Conservation (phyloP, 2,113 vertebrate genomes). For the Bufo bufo region DNA sequence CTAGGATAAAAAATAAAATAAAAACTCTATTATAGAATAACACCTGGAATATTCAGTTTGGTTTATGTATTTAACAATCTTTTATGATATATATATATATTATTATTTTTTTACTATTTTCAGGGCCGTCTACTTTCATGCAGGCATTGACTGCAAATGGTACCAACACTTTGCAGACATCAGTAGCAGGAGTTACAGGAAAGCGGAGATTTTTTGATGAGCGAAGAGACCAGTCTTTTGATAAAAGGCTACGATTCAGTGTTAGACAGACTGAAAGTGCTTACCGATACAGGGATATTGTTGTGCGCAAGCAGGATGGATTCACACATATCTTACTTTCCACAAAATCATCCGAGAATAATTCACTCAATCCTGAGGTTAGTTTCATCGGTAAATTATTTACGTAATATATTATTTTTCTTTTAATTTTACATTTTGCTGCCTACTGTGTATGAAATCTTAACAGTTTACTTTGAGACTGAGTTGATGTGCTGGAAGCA, state of each 20-base stretch:
- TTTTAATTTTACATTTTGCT: background rate
- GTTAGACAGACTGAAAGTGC: constrained; percentile 95
- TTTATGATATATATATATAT: background rate
- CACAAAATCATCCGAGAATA: constrained; percentile 95
- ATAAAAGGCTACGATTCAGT: constrained; percentile 93
- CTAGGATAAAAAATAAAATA: too few relatives aligned
- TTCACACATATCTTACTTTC: constrained; percentile 97
- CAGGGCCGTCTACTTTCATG: constrained; percentile 83
- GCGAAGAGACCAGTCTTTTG: constrained; percentile 84
- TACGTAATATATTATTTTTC: background rate
- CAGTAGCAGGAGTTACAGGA: constrained; percentile 74
- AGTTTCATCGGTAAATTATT: constrained; percentile 57
- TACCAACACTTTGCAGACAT: constrained; percentile 76
- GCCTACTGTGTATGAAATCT: background rate
- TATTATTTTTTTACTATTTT: constrained; percentile 55
- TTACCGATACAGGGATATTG: constrained; percentile 95
- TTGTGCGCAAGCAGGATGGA: constrained; percentile 96
- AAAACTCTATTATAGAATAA: too few relatives aligned
- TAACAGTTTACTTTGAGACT: background rate
- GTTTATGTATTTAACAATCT: too few relatives aligned
- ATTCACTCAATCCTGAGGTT: constrained; percentile 93
- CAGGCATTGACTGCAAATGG: constrained; percentile 84
- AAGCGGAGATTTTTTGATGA: constrained; percentile 89
- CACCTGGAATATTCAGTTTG: too few relatives aligned
- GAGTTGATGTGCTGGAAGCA: too few relatives aligned